phyloP scores from a whole-genome alignment of 2,888 invertebrate genomes.

The Bombylius major region DNA sequence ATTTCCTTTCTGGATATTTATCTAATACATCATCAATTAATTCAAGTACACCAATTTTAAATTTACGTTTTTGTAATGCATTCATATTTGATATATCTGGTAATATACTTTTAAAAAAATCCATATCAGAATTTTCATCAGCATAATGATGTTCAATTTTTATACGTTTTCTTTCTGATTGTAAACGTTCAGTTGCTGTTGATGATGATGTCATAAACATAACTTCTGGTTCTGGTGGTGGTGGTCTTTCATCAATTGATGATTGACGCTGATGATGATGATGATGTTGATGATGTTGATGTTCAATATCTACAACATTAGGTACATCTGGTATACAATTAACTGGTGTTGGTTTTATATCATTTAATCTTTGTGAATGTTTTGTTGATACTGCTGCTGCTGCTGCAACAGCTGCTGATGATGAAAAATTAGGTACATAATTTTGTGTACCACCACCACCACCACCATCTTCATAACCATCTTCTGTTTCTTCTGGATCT shows the following conservation, averaged over 20 bases:
- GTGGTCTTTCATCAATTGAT: not conserved
- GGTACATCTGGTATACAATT: constrained; percentile 16
- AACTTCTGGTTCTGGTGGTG: constrained; percentile 6
- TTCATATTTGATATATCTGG: constrained; percentile 40
- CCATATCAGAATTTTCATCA: constrained; percentile 28
- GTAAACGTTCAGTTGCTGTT: not conserved
- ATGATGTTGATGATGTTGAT: not conserved
- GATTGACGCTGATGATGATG: no score
- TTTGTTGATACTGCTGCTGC: not conserved
- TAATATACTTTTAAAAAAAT: constrained; percentile 42
- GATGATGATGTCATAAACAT: constrained; percentile 4
- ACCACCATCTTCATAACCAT: constrained; percentile 3
- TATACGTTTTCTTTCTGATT: constrained; percentile 7
- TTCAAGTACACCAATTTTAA: constrained; percentile 41
- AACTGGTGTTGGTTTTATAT: constrained; percentile 18
- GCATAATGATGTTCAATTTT: constrained; percentile 5
- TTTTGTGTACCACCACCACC: not conserved
- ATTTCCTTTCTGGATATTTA: constrained; percentile 20
- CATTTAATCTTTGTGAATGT: not conserved
- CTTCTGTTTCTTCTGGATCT: constrained; percentile 1
- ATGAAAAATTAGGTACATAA: not conserved
- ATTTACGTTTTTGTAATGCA: constrained; percentile 40
- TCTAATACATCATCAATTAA: constrained; percentile 38
- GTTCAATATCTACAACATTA: constrained; percentile 3
- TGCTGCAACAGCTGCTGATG: not conserved